Conservation (phyloP, 2,113 vertebrate genomes). For the Pseudolaguvia tuberculata region DNA sequence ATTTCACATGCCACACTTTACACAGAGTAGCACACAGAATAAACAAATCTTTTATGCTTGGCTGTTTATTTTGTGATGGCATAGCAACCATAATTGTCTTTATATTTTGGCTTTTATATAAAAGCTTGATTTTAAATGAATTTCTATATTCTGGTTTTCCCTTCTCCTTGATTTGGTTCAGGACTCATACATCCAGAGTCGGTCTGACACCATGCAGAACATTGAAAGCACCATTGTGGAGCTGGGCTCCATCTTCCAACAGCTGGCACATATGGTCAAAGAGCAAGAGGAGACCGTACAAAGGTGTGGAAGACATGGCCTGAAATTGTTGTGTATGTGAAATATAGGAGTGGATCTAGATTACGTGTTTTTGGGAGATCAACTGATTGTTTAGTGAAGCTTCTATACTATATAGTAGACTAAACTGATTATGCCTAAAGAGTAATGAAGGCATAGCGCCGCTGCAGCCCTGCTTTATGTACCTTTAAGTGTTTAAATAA, state of each 20-base stretch:
- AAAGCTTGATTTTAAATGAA: neutral
- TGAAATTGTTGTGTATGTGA: neutral
- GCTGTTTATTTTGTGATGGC: too few species aligned
- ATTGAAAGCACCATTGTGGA: slow-evolving; percentile 91
- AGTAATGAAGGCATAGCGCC: too few species aligned
- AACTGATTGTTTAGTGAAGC: too few species aligned
- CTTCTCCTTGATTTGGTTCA: slow-evolving; percentile 44
- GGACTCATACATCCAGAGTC: slow-evolving; percentile 91
- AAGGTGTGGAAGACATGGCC: slow-evolving; percentile 65
- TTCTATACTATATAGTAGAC: too few species aligned
- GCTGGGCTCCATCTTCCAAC: slow-evolving; percentile 89
- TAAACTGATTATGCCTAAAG: too few species aligned
- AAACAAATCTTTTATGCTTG: too few species aligned
- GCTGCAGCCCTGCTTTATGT: too few species aligned
- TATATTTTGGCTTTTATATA: neutral
- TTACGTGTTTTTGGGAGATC: too few species aligned
- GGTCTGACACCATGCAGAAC: slow-evolving; percentile 90
- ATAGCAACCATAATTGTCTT: neutral
- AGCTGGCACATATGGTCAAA: slow-evolving; percentile 90
- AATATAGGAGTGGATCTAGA: neutral
- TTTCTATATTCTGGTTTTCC: neutral
- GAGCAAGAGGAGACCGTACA: slow-evolving; percentile 89
- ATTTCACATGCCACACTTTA: too few species aligned
- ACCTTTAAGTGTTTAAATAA: too few species aligned
- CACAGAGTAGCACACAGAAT: too few species aligned